A percentile compares a stretch with the other conserved stretches of the same genome.
phyloP scores from a whole-genome alignment of 92 coral and sea anemone species.

The Umimayanthus kanabou region DNA sequence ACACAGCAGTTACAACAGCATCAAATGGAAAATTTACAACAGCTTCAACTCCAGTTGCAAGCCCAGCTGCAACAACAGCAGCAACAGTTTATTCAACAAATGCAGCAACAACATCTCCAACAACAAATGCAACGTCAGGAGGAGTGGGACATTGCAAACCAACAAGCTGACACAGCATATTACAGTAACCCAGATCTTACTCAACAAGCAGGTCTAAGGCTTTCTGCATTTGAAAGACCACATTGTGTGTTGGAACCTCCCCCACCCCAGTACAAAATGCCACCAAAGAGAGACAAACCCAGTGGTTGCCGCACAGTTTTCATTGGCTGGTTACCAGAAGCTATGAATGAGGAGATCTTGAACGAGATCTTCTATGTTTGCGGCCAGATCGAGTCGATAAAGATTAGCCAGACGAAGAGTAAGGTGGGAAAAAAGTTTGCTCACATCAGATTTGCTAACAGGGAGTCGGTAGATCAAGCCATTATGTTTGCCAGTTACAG shows the following conservation, averaged over 20 bases:
- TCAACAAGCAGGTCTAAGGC: slow-evolving; percentile 36
- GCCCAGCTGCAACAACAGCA: slow-evolving; percentile 42
- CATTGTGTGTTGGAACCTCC: slow-evolving; percentile 74
- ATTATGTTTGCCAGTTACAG: slow-evolving; percentile 72
- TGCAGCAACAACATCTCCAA: slow-evolving; percentile 36
- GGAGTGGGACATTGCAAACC: slow-evolving; percentile 31
- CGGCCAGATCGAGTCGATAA: slow-evolving; percentile 66
- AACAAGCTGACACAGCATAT: neutral
- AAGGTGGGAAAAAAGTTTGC: slow-evolving; percentile 51
- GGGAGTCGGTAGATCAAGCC: slow-evolving; percentile 69
- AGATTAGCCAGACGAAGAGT: slow-evolving; percentile 48
- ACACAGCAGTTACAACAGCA: slow-evolving; percentile 18
- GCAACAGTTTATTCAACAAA: slow-evolving; percentile 34
- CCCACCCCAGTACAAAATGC: slow-evolving; percentile 51
- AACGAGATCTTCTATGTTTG: slow-evolving; percentile 68
- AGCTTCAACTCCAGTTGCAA: slow-evolving; percentile 31
- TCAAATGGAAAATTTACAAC: slow-evolving; percentile 15
- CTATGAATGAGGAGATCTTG: slow-evolving; percentile 65
- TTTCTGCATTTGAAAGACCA: slow-evolving; percentile 49
- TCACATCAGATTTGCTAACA: slow-evolving; percentile 58
- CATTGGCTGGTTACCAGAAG: slow-evolving; percentile 65
- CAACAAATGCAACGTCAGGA: slow-evolving; percentile 34
- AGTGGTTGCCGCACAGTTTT: slow-evolving; percentile 74
- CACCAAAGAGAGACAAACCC: slow-evolving; percentile 58
- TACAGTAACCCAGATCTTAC: slow-evolving; percentile 33